Evolutionary conservation across 2,888 invertebrate species (phyloP).

Genomic region (Drymonia ruficornis): DNA sequence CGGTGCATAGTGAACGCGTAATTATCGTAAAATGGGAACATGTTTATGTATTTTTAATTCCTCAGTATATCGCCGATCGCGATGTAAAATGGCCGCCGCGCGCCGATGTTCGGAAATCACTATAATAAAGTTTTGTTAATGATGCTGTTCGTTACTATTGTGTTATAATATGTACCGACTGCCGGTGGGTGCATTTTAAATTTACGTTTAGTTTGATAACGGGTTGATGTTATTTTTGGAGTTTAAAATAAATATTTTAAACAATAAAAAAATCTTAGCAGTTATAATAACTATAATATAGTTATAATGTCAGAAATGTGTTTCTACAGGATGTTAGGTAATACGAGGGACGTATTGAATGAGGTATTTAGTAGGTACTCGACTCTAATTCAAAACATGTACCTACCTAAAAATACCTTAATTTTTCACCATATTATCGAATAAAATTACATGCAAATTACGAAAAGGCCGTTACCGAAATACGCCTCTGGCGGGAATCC

Average conservation of each 20-base stretch:
- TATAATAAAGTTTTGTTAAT: conserved; percentile 76
- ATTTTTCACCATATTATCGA: no score
- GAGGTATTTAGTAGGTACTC: no score
- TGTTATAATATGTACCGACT: conserved; percentile 4
- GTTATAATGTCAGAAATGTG: no score
- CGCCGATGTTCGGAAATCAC: conserved; percentile 67
- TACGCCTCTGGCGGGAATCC: no score
- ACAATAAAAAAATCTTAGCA: no score
- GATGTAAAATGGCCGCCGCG: conserved; percentile 63
- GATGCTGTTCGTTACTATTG: conserved; percentile 42
- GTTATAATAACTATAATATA: no score
- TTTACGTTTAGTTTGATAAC: conserved; percentile 2
- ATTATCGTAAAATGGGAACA: conserved; percentile 80
- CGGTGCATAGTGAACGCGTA: conserved; percentile 69
- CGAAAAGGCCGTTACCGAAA: no score
- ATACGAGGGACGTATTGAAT: no score
- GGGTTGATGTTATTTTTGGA: not conserved
- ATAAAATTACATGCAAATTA: no score
- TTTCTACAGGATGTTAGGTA: no score
- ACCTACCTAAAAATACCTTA: no score
- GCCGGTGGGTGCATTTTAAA: not conserved
- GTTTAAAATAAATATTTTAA: not conserved
- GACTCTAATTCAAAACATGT: no score
- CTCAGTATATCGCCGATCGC: conserved; percentile 62
- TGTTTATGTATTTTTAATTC: conserved; percentile 84